Percentiles rank a stretch among this genome's conserved stretches.
These are phyloP conservation scores for Drosophila murphyi DNA, from an alignment of 1,140 invertebrate genomes.

Conservation along the genomic window DNA sequence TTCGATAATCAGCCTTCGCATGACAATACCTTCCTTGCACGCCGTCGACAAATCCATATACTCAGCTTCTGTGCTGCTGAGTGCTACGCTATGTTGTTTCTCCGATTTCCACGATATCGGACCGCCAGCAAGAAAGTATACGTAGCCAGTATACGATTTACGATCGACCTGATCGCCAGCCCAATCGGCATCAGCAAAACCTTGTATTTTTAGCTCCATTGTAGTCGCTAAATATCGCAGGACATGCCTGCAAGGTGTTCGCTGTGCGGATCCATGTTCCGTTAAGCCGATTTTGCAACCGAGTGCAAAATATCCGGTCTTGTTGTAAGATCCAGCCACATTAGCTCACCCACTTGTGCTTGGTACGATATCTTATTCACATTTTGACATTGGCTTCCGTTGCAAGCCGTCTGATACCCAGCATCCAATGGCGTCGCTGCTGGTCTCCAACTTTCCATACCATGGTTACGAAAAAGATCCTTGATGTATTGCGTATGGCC, in stretches of 20 bases:
- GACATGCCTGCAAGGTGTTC: conserved; percentile 1
- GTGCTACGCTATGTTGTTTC: no score
- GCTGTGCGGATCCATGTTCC: neutral
- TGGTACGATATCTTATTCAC: neutral
- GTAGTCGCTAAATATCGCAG: conserved; percentile 3
- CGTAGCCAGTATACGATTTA: no score
- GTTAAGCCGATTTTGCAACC: neutral
- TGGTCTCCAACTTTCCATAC: neutral
- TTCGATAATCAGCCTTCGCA: no score
- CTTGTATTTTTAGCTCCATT: neutral
- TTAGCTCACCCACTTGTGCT: neutral
- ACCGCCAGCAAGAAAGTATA: no score
- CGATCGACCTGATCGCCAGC: no score
- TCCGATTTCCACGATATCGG: no score
- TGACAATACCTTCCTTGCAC: no score
- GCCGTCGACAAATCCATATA: no score
- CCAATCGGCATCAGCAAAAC: no score
- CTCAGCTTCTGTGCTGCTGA: no score
- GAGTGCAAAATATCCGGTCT: no score
- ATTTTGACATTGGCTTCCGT: neutral
- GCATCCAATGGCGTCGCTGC: neutral
- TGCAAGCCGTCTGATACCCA: neutral
- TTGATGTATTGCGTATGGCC: neutral
- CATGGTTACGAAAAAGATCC: no score
- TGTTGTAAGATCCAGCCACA: neutral